These are phyloP conservation scores for Thalpophila matura DNA, from an alignment of 2,888 invertebrate genomes.

Conservation along the genomic window DNA sequence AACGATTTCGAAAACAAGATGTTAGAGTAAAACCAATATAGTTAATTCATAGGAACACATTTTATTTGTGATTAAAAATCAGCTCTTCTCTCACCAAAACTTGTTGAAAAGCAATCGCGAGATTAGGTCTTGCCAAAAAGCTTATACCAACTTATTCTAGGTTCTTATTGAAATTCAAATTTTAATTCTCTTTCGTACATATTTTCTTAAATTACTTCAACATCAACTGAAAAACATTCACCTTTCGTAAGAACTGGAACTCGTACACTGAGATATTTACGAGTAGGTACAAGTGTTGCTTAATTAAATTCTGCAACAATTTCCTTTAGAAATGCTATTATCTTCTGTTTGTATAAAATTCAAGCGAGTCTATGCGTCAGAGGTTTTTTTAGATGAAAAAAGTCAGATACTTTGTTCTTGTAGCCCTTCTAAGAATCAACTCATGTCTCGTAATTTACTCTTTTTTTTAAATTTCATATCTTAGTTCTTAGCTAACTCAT, in stretches of 20 bases:
- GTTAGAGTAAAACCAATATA: no score
- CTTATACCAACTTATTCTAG: no score
- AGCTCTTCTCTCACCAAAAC: neutral
- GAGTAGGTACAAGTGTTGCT: conserved; percentile 57
- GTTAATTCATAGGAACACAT: neutral
- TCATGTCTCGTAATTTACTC: no score
- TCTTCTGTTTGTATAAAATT: conserved; percentile 17
- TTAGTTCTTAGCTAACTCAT: no score
- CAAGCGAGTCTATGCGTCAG: neutral
- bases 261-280: conserved; percentile 75
- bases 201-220: neutral
- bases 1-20: no score
- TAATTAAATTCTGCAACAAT: conserved; percentile 77
- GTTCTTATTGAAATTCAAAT: no score
- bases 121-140: no score
- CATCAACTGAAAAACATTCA: conserved; percentile 22
- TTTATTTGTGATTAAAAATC: neutral
- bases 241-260: conserved; percentile 34
- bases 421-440: no score
- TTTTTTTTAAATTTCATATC: no score
- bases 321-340: conserved; percentile 49
- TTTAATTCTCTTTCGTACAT: neutral
- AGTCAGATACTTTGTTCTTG: neutral
- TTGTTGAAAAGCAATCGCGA: neutral
- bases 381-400: neutral